phyloP scores from a whole-genome alignment of 2,113 vertebrate genomes.

The Ploceus nigricollis region DNA sequence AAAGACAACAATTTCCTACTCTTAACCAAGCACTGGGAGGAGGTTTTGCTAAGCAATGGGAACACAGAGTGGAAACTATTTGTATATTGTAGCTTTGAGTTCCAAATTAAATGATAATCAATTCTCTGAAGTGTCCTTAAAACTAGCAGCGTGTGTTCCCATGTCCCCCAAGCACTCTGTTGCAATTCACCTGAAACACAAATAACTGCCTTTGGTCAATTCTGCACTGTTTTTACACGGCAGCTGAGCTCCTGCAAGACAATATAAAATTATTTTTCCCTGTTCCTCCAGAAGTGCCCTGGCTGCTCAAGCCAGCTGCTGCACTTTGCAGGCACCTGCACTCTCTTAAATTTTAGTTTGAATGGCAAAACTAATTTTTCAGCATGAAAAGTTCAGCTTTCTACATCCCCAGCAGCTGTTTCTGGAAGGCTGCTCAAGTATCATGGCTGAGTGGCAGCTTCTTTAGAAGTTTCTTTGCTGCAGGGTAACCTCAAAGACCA shows the following conservation, averaged over 20 bases:
- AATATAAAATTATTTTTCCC: neutral
- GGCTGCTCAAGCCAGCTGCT: constrained; percentile 13
- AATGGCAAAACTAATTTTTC: constrained; percentile 30
- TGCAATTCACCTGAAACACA: neutral
- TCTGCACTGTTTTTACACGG: neutral
- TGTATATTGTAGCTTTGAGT: neutral
- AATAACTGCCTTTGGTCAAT: neutral
- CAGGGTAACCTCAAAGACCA: constrained; percentile 12
- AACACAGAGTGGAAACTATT: neutral
- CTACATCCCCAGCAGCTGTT: constrained; percentile 31
- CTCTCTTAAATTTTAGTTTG: constrained; percentile 44
- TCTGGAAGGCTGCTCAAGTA: constrained; percentile 18
- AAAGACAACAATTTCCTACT: neutral
- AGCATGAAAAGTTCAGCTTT: neutral
- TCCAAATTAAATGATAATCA: neutral
- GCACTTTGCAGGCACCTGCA: constrained; percentile 37
- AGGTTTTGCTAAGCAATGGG: neutral
- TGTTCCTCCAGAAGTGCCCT: neutral
- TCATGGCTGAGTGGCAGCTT: neutral
- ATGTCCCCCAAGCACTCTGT: rapidly evolving
- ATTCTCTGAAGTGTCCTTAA: neutral
- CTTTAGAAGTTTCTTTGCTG: constrained; percentile 9
- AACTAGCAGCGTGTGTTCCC: neutral
- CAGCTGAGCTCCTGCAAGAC: neutral
- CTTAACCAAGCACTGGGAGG: neutral